phyloP scores from a whole-genome alignment of 1,140 invertebrate species.

The Drosophila mayri region DNA sequence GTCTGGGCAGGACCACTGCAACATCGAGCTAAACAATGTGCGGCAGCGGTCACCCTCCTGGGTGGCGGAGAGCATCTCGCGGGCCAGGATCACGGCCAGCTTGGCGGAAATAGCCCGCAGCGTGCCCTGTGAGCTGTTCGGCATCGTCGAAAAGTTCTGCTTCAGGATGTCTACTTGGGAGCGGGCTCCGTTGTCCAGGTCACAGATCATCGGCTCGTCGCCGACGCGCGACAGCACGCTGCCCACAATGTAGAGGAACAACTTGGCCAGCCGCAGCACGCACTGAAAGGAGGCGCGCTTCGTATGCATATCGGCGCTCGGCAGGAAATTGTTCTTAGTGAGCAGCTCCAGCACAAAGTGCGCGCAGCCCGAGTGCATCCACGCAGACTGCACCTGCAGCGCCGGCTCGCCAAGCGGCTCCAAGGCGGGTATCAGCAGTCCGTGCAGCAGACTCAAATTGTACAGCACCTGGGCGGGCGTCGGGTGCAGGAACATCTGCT shows the following conservation, averaged over 20 bases:
- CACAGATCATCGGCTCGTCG: slow-evolving; percentile 77
- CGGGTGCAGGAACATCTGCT: slow-evolving; percentile 90
- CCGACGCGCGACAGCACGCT: slow-evolving; percentile 86
- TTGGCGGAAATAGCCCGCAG: slow-evolving; percentile 90
- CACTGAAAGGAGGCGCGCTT: slow-evolving; percentile 94
- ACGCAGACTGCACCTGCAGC: slow-evolving; percentile 95
- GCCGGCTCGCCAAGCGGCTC: slow-evolving; percentile 93
- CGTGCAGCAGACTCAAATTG: slow-evolving; percentile 92
- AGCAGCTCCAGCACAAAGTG: slow-evolving; percentile 93
- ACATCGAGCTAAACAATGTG: slow-evolving; percentile 86
- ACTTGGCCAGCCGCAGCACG: slow-evolving; percentile 94
- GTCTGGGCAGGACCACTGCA: slow-evolving; percentile 89
- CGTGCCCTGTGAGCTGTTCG: slow-evolving; percentile 87
- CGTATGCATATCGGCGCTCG: slow-evolving; percentile 92
- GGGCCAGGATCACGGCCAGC: slow-evolving; percentile 89
- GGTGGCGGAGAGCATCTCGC: slow-evolving; percentile 85
- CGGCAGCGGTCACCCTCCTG: slow-evolving; percentile 86
- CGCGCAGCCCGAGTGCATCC: slow-evolving; percentile 90
- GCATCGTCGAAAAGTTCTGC: slow-evolving; percentile 84
- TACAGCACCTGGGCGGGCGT: slow-evolving; percentile 93
- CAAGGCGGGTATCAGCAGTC: slow-evolving; percentile 95
- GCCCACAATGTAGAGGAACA: slow-evolving; percentile 94
- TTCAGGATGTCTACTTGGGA: slow-evolving; percentile 85
- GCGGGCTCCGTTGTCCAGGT: slow-evolving; percentile 71
- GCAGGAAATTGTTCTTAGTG: slow-evolving; percentile 94